A percentile compares a stretch with the other conserved stretches of the same genome.
Evolutionary conservation across 1,140 invertebrate genomes (phyloP).

Genomic region (Tribolium castaneum): DNA sequence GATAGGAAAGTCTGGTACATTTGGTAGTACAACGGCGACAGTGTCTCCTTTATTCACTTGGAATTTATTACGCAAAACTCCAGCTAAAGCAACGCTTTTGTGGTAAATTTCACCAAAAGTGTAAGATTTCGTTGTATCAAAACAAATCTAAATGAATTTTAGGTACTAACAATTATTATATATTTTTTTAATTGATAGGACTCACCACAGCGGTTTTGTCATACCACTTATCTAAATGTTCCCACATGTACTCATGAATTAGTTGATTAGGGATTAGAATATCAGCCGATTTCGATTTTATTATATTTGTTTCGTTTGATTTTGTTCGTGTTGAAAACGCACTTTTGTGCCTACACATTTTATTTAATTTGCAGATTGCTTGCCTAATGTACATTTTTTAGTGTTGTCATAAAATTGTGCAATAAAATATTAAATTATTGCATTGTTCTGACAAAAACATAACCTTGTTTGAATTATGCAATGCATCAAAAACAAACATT

Average conservation of each 20-base stretch:
- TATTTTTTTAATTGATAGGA: not conserved
- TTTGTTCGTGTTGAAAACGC: not conserved
- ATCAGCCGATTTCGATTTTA: conserved; percentile 19
- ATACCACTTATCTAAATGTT: conserved; percentile 23
- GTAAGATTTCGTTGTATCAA: conserved; percentile 72
- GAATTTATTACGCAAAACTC: conserved; percentile 73
- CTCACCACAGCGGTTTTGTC: conserved; percentile 36
- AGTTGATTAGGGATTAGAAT: conserved; percentile 23
- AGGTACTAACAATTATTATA: too few relatives aligned
- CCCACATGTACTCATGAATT: conserved; percentile 26
- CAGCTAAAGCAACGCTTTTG: conserved; percentile 72
- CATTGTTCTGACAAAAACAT: not conserved
- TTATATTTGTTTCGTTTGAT: not conserved
- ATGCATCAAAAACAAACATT: too few relatives aligned
- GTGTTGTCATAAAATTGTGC: not conserved
- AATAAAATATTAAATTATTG: not conserved
- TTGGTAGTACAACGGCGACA: conserved; percentile 77
- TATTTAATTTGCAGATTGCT: not conserved
- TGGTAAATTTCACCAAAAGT: conserved; percentile 75
- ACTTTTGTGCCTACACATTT: not conserved
- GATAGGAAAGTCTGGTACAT: conserved; percentile 79
- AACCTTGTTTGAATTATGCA: too few relatives aligned
- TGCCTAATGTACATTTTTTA: not conserved
- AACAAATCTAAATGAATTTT: not conserved
- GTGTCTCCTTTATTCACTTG: conserved; percentile 76